phyloP scores from a whole-genome alignment of 2,113 vertebrate genomes.

The Lanius ludovicianus region DNA sequence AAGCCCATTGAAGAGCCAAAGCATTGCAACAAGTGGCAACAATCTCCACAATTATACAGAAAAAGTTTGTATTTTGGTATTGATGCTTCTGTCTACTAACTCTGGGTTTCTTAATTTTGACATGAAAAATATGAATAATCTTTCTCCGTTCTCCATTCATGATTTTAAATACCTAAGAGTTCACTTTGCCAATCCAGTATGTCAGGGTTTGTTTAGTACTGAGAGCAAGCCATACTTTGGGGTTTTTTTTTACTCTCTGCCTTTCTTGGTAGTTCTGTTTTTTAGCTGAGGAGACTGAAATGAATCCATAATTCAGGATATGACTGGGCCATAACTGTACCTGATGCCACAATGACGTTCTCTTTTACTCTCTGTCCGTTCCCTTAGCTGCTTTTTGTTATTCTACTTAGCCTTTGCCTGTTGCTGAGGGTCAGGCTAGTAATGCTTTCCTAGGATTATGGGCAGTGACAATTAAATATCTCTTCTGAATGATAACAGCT shows the following conservation, averaged over 20 bases:
- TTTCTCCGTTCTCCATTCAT: neutral
- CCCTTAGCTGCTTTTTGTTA: neutral
- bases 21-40: neutral
- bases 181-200: neutral
- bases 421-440: neutral
- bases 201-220: neutral
- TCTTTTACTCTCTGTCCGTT: neutral
- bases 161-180: neutral
- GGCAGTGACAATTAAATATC: neutral
- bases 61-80: neutral
- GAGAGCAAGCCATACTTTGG: neutral
- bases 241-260: fast-evolving
- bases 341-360: neutral
- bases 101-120: neutral
- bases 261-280: neutral
- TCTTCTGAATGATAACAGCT: neutral
- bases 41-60: neutral
- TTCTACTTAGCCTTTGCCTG: neutral
- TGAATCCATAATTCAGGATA: neutral
- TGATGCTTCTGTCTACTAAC: neutral
- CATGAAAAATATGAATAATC: neutral
- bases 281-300: neutral
- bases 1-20: neutral
- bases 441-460: neutral
- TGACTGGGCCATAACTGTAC: neutral